phyloP scores from a whole-genome alignment of 1,140 invertebrate species.

The Alviniconcha marisindica region DNA sequence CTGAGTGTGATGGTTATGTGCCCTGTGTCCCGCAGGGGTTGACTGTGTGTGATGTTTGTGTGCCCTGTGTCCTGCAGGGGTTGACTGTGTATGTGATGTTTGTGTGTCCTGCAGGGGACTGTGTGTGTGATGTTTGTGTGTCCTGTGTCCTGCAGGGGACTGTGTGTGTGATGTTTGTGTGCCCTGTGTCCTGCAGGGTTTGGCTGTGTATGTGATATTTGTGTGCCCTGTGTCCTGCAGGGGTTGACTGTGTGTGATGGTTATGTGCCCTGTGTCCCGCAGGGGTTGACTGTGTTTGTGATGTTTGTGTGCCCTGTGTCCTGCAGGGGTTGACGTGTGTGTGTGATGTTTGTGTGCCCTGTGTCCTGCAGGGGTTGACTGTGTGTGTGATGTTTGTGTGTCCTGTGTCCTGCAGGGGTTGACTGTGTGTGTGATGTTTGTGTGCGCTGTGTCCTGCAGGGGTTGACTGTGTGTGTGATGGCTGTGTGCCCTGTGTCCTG shows the following conservation, averaged over 20 bases:
- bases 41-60: background rate
- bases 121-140: conserved; percentile 32
- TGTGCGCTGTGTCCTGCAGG: background rate
- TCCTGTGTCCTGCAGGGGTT: background rate
- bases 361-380: too few relatives aligned
- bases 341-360: too few relatives aligned
- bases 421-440: background rate
- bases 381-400: conserved; percentile 29
- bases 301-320: background rate
- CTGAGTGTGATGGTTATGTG: background rate
- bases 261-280: background rate
- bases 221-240: background rate
- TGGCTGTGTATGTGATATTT: conserved; percentile 1
- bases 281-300: background rate
- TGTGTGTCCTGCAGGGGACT: too few relatives aligned
- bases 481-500: background rate
- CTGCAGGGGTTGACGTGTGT: too few relatives aligned
- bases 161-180: conserved; percentile 8
- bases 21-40: too few relatives aligned
- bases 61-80: too few relatives aligned
- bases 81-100: too few relatives aligned
- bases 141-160: conserved; percentile 17
- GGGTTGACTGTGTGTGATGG: background rate
- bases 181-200: too few relatives aligned
- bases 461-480: background rate